Evolutionary conservation across 2,113 vertebrate genomes (phyloP).

Genomic region (Grantiella picta): DNA sequence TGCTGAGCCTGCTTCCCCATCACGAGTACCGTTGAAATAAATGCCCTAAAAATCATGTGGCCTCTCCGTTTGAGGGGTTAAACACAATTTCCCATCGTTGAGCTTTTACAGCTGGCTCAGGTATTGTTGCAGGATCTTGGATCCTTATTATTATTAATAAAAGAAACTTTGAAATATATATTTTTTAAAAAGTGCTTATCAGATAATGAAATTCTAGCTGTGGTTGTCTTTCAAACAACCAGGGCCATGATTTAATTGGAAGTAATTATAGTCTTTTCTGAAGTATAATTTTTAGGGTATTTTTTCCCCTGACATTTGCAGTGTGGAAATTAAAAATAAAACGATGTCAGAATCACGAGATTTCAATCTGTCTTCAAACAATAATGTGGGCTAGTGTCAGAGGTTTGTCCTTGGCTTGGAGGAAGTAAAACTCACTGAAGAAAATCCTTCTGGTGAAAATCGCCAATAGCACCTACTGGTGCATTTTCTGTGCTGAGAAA

Average conservation of each 20-base stretch:
- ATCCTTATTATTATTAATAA: constrained; percentile 19
- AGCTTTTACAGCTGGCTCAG: constrained; percentile 38
- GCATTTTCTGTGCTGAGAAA: background rate
- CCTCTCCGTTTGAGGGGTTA: background rate
- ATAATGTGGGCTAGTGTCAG: constrained; percentile 59
- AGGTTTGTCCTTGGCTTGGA: constrained; percentile 54
- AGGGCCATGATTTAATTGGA: constrained; percentile 66
- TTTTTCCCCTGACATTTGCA: constrained; percentile 68
- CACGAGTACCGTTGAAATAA: background rate
- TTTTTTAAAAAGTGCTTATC: constrained; percentile 44
- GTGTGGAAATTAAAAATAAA: constrained; percentile 66
- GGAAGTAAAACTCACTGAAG: background rate
- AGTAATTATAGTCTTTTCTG: constrained; percentile 71
- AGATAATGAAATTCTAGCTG: constrained; percentile 68
- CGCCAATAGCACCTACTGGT: background rate
- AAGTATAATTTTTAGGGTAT: constrained; percentile 70
- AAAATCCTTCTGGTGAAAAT: constrained; percentile 14
- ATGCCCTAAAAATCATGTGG: background rate
- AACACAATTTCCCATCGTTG: background rate
- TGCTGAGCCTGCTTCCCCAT: background rate
- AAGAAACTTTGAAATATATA: constrained; percentile 47
- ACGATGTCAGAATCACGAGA: constrained; percentile 55
- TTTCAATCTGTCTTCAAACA: constrained; percentile 62
- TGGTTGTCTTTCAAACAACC: constrained; percentile 68
- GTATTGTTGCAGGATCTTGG: constrained; percentile 36